Evolutionary conservation across 2,797 vertebrate genomes (phyloP), one percentile per base, ranked within the genome.

Genomic region (Oceanodroma leucorhoa): DNA sequence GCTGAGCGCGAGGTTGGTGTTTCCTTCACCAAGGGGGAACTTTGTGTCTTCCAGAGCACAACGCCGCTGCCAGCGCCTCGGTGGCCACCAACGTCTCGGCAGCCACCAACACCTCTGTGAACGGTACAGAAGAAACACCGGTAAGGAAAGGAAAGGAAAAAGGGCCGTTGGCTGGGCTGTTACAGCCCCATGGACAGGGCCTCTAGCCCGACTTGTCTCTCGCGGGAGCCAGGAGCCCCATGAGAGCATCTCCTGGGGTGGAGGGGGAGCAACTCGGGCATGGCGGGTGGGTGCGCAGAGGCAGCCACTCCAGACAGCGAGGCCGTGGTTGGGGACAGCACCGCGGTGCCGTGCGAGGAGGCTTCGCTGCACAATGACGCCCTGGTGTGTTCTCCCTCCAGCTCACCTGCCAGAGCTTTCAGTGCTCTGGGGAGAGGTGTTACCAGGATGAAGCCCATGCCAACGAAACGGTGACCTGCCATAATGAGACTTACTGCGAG

Each of bases 321-420:
- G 61, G 48, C 40, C 5, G 3, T 14, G 53, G 32, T 0, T 67
- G 43, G 62, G 81, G 9, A 60, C 32, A 43, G 51, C 22, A 7
- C 14, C 1, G 6, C 1, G 2, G 57, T 8, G 65, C 27, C 1
- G 2, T 14, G 16, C 0, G 0, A 46, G 78, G 70, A 34, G 38
- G 27, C 29, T 73, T 34, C 10, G 20, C 53, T 41, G 54, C 9
- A 5, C 0, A 3, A 46, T 70, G 84, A 85, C 40, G 9, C 15
- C 22, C 30, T 4, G 23, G 8, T 24, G 30, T 62, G 43, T 50
- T 81, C 30, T 78, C 40, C 19, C 55, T 14, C 5, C 89, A 97
- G 96, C 81, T 90, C 40, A 87, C 43, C 43, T 87, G 95, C 89
- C 95, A 94, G 65, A 92, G 93, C 70, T 97, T 95, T 6, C 95